Evolutionary conservation across 1,140 invertebrate species (phyloP).

Genomic region (Aphelinus certus): DNA sequence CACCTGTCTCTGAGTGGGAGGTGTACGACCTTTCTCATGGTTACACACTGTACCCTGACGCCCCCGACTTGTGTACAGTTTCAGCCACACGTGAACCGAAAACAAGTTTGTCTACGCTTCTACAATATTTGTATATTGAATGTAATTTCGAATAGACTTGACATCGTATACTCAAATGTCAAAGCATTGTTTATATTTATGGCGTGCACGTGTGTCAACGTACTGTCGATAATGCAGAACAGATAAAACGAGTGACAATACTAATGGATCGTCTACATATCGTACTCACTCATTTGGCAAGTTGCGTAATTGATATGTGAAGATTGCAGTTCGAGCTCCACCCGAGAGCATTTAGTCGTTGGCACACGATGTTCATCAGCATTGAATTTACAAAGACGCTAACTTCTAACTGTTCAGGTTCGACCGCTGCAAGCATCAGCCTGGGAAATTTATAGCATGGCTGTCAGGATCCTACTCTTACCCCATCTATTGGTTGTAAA

Average conservation of each 20-base stretch:
- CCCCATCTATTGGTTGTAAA: neutral
- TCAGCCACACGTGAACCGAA: neutral
- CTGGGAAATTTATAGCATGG: slow-evolving; percentile 14
- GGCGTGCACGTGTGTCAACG: slow-evolving; percentile 14
- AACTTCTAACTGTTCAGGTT: slow-evolving; percentile 24
- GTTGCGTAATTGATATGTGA: neutral
- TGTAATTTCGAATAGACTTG: too few species aligned
- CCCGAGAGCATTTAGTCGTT: slow-evolving; percentile 18
- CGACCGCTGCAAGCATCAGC: neutral
- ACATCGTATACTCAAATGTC: neutral
- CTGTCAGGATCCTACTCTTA: neutral
- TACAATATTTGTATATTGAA: too few species aligned
- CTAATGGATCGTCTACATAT: neutral
- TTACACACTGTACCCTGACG: slow-evolving; percentile 1
- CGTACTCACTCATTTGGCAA: slow-evolving; percentile 25
- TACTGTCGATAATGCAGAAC: slow-evolving; percentile 17
- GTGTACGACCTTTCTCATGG: slow-evolving; percentile 7
- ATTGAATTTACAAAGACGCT: slow-evolving; percentile 15
- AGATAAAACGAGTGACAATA: neutral
- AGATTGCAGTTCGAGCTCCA: slow-evolving; percentile 11
- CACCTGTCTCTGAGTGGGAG: slow-evolving; percentile 2
- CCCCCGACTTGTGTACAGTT: slow-evolving; percentile 22
- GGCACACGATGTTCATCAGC: slow-evolving; percentile 13
- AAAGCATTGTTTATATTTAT: slow-evolving; percentile 21
- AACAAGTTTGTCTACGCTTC: too few species aligned